phyloP scores from a whole-genome alignment of 2,888 invertebrate genomes.

The Patella ulyssiponensis region DNA sequence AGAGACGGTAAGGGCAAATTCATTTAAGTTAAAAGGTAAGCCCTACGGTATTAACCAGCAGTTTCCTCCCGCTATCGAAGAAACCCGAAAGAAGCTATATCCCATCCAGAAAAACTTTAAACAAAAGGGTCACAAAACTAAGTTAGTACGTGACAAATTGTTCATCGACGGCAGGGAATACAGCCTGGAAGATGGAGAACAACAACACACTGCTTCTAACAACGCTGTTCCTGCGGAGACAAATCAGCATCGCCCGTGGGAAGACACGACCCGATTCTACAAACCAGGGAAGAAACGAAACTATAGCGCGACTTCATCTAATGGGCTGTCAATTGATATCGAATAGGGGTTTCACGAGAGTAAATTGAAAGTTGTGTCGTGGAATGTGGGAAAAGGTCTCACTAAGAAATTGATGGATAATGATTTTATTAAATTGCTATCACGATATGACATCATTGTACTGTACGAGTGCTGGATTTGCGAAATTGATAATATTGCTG shows the following conservation, averaged over 20 bases:
- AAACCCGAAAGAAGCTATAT: constrained; percentile 5
- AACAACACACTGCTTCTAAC: too few relatives aligned
- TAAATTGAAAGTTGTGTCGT: not conserved
- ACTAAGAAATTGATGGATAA: not conserved
- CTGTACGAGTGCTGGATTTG: not conserved
- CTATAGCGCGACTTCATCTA: too few relatives aligned
- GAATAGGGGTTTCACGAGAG: not conserved
- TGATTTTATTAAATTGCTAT: not conserved
- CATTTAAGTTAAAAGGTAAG: not conserved
- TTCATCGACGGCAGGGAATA: constrained; percentile 14
- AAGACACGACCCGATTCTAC: too few relatives aligned
- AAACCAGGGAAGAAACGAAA: too few relatives aligned
- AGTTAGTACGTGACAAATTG: not conserved
- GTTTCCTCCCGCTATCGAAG: constrained; percentile 14
- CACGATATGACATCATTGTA: not conserved
- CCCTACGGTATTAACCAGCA: constrained; percentile 9
- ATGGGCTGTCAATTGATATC: too few relatives aligned
- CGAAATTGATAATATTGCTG: not conserved
- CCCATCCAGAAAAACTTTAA: not conserved
- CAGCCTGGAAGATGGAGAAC: too few relatives aligned
- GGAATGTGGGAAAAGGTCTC: constrained; percentile 6
- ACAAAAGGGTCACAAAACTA: not conserved
- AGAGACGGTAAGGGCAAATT: not conserved
- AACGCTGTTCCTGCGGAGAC: too few relatives aligned
- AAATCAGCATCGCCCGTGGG: too few relatives aligned